Percentiles rank a stretch among this genome's conserved stretches.
phyloP scores from a whole-genome alignment of 2,797 vertebrate species.

The Coranthus polyacanthus region DNA sequence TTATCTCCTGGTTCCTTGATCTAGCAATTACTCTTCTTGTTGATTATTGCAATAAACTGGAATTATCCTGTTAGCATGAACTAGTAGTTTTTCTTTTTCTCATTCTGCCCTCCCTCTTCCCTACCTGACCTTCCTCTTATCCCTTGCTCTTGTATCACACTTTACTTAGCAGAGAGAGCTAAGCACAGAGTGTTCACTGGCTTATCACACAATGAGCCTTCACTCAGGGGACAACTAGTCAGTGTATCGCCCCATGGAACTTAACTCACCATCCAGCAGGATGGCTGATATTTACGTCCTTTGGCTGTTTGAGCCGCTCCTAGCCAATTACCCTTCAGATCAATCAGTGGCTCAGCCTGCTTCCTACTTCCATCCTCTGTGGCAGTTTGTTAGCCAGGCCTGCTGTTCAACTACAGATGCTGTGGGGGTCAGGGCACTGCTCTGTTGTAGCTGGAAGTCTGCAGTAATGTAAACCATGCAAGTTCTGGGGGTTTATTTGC shows the following conservation, averaged over 20 bases:
- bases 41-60: constrained; percentile 13
- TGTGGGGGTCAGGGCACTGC: constrained; percentile 42
- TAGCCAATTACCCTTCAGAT: constrained; percentile 78
- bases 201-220: constrained; percentile 62
- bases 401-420: constrained; percentile 74
- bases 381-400: constrained; percentile 68
- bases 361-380: constrained; percentile 62
- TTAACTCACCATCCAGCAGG: constrained; percentile 59
- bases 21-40: constrained; percentile 13
- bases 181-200: constrained; percentile 50
- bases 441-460: constrained; percentile 45
- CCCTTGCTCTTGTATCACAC: too few species aligned
- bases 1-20: neutral
- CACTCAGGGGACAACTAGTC: constrained; percentile 59
- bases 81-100: neutral
- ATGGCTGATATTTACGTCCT: constrained; percentile 72
- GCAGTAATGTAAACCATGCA: constrained; percentile 47
- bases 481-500: constrained; percentile 32
- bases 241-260: constrained; percentile 65
- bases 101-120: too few species aligned
- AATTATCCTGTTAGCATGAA: neutral
- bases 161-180: constrained; percentile 26
- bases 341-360: constrained; percentile 70
- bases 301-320: constrained; percentile 58
- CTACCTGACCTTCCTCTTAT: too few species aligned